phyloP scores from a whole-genome alignment of 2,888 invertebrate species.

The Hermaeophaga mercurialis region DNA sequence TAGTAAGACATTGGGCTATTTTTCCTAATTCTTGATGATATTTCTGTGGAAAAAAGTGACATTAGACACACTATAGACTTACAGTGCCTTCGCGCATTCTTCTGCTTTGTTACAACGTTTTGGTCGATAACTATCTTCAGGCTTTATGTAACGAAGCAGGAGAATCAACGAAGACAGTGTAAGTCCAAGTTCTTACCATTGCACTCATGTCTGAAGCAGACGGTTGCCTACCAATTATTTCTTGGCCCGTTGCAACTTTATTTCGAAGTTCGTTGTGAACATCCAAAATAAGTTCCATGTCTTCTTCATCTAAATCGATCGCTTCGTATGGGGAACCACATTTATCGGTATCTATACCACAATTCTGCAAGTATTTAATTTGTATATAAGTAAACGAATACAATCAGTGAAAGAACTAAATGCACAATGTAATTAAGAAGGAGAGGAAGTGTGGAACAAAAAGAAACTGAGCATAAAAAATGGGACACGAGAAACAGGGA shows the following conservation, averaged over 20 bases:
- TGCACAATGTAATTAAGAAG: no score
- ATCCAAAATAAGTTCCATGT: not conserved
- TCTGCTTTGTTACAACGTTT: no score
- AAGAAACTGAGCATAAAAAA: no score
- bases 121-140: no score
- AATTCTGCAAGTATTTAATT: not conserved
- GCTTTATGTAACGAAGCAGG: no score
- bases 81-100: no score
- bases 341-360: not conserved
- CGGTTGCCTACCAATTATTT: not conserved
- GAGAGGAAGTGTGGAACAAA: no score
- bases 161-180: no score
- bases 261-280: not conserved
- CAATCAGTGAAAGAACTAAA: no score
- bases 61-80: no score
- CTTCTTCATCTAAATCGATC: not conserved
- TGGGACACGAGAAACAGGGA: no score
- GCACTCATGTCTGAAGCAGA: slow-evolving; percentile 11
- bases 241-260: not conserved
- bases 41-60: slow-evolving; percentile 18
- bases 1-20: slow-evolving; percentile 54
- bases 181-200: no score
- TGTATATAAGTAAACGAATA: not conserved
- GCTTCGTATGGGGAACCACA: not conserved
- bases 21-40: slow-evolving; percentile 49